Base-by-base conservation (phyloP, 1,140 invertebrate species). In the Sinella curviseta region DNA sequence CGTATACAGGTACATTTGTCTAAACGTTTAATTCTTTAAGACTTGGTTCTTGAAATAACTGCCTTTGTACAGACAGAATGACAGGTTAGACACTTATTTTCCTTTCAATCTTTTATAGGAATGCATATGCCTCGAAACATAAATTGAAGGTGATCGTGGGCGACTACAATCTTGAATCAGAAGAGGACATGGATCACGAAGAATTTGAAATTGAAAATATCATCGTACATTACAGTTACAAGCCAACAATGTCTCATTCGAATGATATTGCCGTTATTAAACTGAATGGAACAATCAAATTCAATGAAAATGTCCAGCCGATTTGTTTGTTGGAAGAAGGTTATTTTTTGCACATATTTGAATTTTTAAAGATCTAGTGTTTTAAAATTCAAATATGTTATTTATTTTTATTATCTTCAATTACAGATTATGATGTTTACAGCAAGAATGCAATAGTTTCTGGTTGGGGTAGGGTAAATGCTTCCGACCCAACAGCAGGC, bases 1-100 rank as follows among this genome's bases (percentile, higher is more conserved):
- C 79, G 86, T 90, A 33, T 33, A 30, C 30, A 70, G 65, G 65
- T 70, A 70, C 4, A 33, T 30, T n/a, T n/a, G n/a, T n/a, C n/a
- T n/a, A n/a, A n/a, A n/a, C n/a, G n/a, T n/a, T n/a, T n/a, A n/a
- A n/a, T n/a, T n/a, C n/a, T n/a, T n/a, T n/a, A n/a, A n/a, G n/a
- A n/a, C n/a, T n/a, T n/a, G n/a, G n/a, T n/a, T n/a, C n/a, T n/a
- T n/a, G n/a, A n/a, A n/a, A n/a, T n/a, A n/a, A n/a, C n/a, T n/a
- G n/a, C n/a, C n/a, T n/a, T n/a, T n/a, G n/a, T n/a, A n/a, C 20
- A 20, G 39, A 8, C 39, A n/a, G n/a, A n/a, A n/a, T n/a, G n/a
- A n/a, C n/a, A n/a, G n/a, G n/a, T n/a, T n/a, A n/a, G n/a, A n/a
- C n/a, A n/a, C n/a, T n/a, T n/a, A n/a, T n/a, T n/a, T n/a, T n/a